Evolutionary conservation across 2,797 vertebrate species (phyloP), one percentile per base, ranked within the genome.

Genomic region (Carapus acus): DNA sequence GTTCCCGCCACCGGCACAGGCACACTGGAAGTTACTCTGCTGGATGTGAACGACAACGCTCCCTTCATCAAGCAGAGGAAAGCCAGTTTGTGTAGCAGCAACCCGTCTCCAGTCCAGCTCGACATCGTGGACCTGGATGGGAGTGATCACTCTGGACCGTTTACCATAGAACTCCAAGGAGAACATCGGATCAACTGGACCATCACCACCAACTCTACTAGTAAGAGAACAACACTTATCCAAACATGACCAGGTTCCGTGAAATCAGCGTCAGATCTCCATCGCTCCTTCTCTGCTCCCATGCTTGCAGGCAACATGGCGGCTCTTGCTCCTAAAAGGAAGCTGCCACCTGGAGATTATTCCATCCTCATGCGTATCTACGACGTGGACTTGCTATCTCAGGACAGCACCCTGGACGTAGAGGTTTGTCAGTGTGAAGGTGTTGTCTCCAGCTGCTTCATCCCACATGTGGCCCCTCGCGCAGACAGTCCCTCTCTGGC

Each of bases 21-120:
- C 2, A 92, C 88, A 0, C 82, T 94, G 58, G 60, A 90, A 24
- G 73, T 94, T 18, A 58, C 59, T 4, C 72, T 94, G n/a, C 42
- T 71, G 14, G 93, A 94, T 0, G 78, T 91, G 49, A 94, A 95
- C 0, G 92, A 95, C 80, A 86, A 92, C 0, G 75, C 58, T 34
- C 93, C 93, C 0, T 73, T 59, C 76, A 84, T 1, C 86, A 82
- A 48, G 46, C 75, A 83, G 74, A 79, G 63, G 1, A 31, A 39
- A 14, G 79, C 83, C 1, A 83, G 36, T 3, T 48, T 93, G 34
- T 94, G 92, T 71, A 90, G 64, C 43, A 66, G 20, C 1, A 62
- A 86, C 9, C 86, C 91, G 0, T 67, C 64, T 16, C 78, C 85
- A 1, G 82, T 83, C 22, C 49, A 17, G 2, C 79, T 94, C 54